phyloP scores from a whole-genome alignment of 2,113 vertebrate species.

The Phoxinus phoxinus region DNA sequence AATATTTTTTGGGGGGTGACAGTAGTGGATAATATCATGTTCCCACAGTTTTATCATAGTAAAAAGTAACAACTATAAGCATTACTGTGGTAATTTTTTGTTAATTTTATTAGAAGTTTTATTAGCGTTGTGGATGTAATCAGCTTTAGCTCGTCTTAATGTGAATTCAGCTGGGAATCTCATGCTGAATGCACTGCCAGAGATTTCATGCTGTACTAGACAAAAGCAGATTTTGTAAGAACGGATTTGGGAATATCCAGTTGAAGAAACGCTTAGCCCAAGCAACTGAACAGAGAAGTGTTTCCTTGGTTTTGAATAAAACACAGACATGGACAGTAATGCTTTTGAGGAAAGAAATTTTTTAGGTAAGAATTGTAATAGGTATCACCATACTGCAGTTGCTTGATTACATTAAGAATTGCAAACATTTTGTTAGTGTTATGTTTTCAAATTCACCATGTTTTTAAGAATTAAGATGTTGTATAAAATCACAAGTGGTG shows the following conservation, averaged over 20 bases:
- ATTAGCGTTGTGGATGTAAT: constrained; percentile 34
- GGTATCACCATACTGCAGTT: too few species aligned
- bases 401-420: too few species aligned
- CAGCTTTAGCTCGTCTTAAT: constrained; percentile 35
- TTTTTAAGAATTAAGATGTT: too few species aligned
- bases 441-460: too few species aligned
- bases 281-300: background rate
- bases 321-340: constrained; percentile 4
- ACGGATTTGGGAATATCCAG: constrained; percentile 33
- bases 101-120: background rate
- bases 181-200: constrained; percentile 32
- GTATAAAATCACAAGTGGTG: too few species aligned
- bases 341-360: background rate
- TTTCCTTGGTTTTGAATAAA: background rate
- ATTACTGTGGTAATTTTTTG: background rate
- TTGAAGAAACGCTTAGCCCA: constrained; percentile 16
- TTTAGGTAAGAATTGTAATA: too few species aligned
- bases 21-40: background rate
- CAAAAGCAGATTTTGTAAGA: constrained; percentile 25
- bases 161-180: constrained; percentile 26
- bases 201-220: constrained; percentile 21
- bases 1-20: background rate
- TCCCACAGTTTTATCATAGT: background rate
- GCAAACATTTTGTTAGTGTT: too few species aligned
- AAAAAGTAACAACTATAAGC: background rate